Conservation (phyloP, 2,113 vertebrate genomes). For the Aptenodytes patagonicus region DNA sequence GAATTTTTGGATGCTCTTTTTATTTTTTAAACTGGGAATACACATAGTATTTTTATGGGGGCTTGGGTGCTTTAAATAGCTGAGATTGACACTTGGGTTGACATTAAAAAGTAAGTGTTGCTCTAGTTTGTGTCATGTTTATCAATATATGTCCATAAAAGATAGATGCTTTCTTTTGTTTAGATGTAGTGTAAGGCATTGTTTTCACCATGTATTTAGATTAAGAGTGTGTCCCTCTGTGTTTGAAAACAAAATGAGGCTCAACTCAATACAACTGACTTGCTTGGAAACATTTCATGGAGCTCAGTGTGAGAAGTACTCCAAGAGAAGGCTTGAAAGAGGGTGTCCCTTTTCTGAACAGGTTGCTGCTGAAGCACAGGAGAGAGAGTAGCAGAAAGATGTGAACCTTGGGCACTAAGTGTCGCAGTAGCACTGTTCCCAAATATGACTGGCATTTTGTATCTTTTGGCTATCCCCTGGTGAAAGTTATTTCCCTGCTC, state of each 20-base stretch:
- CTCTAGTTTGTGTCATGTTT: not conserved
- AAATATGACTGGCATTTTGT: not conserved
- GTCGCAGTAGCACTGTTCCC: not conserved
- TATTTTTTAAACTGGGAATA: not conserved
- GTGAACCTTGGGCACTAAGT: no score
- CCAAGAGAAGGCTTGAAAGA: not conserved
- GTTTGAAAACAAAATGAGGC: not conserved
- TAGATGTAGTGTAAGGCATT: not conserved
- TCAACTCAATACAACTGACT: not conserved
- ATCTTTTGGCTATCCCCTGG: not conserved
- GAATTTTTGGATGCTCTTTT: not conserved
- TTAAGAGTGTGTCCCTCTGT: not conserved
- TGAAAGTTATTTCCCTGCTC: not conserved
- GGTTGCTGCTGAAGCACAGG: not conserved
- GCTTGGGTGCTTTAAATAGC: not conserved
- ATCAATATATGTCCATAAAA: not conserved
- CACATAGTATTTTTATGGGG: not conserved
- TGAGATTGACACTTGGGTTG: not conserved
- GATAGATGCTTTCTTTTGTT: not conserved
- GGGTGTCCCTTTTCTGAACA: not conserved
- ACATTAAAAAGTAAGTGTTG: not conserved
- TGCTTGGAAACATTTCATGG: not conserved
- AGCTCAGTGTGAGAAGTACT: not conserved
- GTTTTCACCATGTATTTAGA: not conserved
- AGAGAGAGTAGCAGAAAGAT: not conserved